Base-by-base conservation (phyloP, 2,797 vertebrate species). In the Amblyraja radiata region DNA sequence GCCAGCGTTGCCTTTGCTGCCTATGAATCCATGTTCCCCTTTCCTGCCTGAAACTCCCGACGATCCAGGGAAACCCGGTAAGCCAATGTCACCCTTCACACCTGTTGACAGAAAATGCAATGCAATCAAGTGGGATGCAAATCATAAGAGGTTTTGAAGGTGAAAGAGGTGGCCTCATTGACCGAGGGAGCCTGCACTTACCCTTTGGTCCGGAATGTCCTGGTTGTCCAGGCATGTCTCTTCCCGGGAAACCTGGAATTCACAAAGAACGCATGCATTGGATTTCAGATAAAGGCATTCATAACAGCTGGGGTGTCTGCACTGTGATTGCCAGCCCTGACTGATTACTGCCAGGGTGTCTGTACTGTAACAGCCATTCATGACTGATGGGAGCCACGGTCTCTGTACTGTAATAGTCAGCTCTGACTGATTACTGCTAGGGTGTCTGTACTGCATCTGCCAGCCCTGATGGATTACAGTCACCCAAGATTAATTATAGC, bases 41-140 rank as follows among this genome's bases (percentile, higher is more conserved):
- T 98, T 99, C 93, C 95, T 93, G 39, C 99, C 99, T 93, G 98
- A 97, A 90, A 99, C 94, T 81, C 99, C 99, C 0, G 98, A 95
- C 10, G 95, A 97, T 84, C 99, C 99, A 0, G 98, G 96, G 91
- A 96, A 95, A 88, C 99, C 99, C 32, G 99, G 98, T 93, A 98
- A 95, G 21, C 99, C 99, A 93, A 96, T 95, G 1, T 96, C 96
- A 0, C 99, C 99, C 96, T 97, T 98, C 0, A 96, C 95, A 96
- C 99, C 99, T 99, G 95, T 76, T 23, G 13, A n/a, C n/a, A 28
- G 36, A 92, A 13, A 58, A 28, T 13, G 54, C 71, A 54, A 21
- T 73, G 46, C 46, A 46, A 46, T 46, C 46, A 46, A 4, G 46
- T 46, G 46, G 2, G 4, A 46, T 46, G 46, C 46, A 46, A 46